Conservation (phyloP, 2,797 vertebrate species). For the Enteromius mattozi region DNA sequence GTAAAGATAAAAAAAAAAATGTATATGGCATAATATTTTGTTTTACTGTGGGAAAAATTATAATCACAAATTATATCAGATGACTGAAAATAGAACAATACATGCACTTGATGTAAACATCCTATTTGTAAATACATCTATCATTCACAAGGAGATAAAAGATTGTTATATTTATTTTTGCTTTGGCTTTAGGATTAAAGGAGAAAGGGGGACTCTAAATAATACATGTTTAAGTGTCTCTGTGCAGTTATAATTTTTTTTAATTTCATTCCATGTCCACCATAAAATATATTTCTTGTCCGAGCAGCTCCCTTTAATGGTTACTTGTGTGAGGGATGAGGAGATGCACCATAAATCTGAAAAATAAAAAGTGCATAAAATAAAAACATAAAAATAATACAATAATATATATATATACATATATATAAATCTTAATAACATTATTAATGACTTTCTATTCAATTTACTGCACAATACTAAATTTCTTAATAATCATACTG, state of each 20-base stretch:
- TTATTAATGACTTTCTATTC: not conserved
- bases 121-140: not conserved
- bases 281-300: conserved; percentile 52
- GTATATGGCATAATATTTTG: conserved; percentile 23
- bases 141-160: conserved; percentile 15
- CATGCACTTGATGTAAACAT: not conserved
- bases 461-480: not conserved
- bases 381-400: not conserved
- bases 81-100: not conserved
- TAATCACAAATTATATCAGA: not conserved
- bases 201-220: not conserved
- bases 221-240: conserved; percentile 29
- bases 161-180: not conserved
- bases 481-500: not conserved
- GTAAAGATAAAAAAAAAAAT: conserved; percentile 11
- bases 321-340: conserved; percentile 45
- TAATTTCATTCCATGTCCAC: conserved; percentile 24
- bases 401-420: not conserved
- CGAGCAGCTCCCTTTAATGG: conserved; percentile 65
- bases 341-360: conserved; percentile 62
- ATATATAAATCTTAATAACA: not conserved
- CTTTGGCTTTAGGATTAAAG: conserved; percentile 11
- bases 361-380: conserved; percentile 44
- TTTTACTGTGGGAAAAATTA: conserved; percentile 13
- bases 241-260: conserved; percentile 37